Evolutionary conservation across 2,888 invertebrate genomes (phyloP).

Genomic region (Lingula anatina): DNA sequence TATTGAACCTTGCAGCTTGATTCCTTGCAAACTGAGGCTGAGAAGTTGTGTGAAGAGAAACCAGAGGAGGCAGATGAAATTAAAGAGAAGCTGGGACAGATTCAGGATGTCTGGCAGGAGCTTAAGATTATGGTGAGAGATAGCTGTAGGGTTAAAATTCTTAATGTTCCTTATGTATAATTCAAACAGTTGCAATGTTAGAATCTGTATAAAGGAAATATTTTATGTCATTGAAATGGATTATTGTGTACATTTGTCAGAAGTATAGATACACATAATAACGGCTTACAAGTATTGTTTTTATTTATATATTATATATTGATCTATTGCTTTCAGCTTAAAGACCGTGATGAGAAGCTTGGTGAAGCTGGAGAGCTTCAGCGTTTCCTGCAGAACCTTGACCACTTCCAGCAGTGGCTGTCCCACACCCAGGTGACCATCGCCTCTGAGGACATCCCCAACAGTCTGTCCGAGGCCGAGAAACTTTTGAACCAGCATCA

Average conservation of each 20-base stretch:
- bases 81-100: constrained; percentile 74
- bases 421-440: constrained; percentile 96
- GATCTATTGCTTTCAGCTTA: constrained; percentile 61
- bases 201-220: no score
- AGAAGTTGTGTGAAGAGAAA: constrained; percentile 84
- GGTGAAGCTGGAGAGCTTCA: constrained; percentile 99
- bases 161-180: no score
- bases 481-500: constrained; percentile 95
- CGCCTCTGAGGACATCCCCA: constrained; percentile 51
- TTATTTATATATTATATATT: neutral
- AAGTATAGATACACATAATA: neutral
- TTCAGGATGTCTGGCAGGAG: constrained; percentile 92
- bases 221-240: no score
- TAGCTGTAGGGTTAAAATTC: no score
- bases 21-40: constrained; percentile 88
- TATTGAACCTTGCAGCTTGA: constrained; percentile 62
- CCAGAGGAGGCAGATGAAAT: constrained; percentile 64
- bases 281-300: neutral
- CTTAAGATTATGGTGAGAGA: constrained; percentile 86
- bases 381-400: constrained; percentile 78
- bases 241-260: no score
- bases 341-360: constrained; percentile 95
- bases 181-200: no score
- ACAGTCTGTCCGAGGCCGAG: constrained; percentile 74
- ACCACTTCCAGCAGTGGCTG: constrained; percentile 99